phyloP scores from a whole-genome alignment of 2,888 invertebrate species.

The Rapana venosa region DNA sequence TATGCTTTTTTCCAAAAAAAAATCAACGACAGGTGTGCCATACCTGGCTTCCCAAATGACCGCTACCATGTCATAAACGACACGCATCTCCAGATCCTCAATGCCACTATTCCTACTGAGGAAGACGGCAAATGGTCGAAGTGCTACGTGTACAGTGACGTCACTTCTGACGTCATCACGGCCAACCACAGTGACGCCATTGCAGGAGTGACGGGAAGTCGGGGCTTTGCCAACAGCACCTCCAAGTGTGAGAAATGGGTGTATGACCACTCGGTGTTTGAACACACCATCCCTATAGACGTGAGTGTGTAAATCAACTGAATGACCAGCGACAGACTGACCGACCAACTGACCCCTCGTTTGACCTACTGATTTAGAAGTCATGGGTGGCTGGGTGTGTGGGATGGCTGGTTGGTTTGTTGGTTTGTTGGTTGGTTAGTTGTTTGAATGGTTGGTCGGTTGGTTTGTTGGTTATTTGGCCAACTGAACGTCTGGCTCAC shows the following conservation, averaged over 20 bases:
- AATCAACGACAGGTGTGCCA: not conserved
- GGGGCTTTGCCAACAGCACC: constrained; percentile 31
- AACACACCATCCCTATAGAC: constrained; percentile 55
- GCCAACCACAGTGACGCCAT: constrained; percentile 48
- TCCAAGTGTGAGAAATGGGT: constrained; percentile 56
- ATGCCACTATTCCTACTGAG: constrained; percentile 53
- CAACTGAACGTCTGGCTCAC: too few relatives aligned
- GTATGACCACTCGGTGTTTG: constrained; percentile 57
- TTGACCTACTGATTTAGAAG: too few relatives aligned
- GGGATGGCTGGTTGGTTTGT: too few relatives aligned
- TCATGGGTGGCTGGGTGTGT: too few relatives aligned
- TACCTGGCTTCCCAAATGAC: not conserved
- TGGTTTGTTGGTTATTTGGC: too few relatives aligned
- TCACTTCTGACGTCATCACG: constrained; percentile 45
- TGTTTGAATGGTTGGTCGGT: too few relatives aligned
- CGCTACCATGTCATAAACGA: constrained; percentile 47
- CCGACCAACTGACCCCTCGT: too few relatives aligned
- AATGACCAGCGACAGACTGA: too few relatives aligned
- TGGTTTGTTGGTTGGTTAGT: too few relatives aligned
- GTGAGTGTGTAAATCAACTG: constrained; percentile 45
- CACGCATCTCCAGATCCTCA: constrained; percentile 52
- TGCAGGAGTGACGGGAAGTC: not conserved
- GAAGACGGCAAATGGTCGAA: constrained; percentile 41
- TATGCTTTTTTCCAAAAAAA: not conserved
- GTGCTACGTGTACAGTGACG: not conserved